phyloP scores from a whole-genome alignment of 2,888 invertebrate species.

The Drosophila paucipuncta region DNA sequence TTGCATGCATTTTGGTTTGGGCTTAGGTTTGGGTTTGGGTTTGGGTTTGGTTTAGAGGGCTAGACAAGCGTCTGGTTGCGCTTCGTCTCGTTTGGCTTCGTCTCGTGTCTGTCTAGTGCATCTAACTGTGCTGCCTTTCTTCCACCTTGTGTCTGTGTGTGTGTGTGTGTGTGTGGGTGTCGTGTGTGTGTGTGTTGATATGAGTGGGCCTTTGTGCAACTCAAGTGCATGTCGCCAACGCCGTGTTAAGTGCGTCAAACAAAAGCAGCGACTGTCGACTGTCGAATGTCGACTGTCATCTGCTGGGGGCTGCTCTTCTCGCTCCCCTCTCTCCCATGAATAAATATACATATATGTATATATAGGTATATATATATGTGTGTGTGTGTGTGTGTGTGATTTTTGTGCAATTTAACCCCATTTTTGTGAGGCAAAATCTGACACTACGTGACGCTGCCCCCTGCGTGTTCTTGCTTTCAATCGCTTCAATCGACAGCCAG shows the following conservation, averaged over 20 bases:
- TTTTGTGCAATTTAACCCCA: constrained; percentile 82
- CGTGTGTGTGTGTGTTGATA: constrained; percentile 8
- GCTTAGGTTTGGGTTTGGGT: not conserved
- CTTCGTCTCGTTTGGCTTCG: constrained; percentile 42
- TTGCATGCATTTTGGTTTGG: constrained; percentile 15
- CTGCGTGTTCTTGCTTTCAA: not conserved
- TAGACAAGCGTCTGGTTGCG: constrained; percentile 48
- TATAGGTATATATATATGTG: not conserved
- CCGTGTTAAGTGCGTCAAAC: constrained; percentile 83
- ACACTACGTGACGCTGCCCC: constrained; percentile 2
- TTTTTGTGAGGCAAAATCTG: constrained; percentile 51
- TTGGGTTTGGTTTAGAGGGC: constrained; percentile 10
- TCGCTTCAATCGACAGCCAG: constrained; percentile 7
- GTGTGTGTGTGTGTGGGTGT: constrained; percentile 5
- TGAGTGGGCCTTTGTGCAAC: constrained; percentile 74
- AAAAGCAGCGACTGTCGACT: constrained; percentile 54
- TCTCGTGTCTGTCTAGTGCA: constrained; percentile 80
- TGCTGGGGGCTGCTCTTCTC: constrained; percentile 42
- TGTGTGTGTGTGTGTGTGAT: constrained; percentile 35
- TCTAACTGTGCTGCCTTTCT: constrained; percentile 67
- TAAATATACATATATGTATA: not conserved
- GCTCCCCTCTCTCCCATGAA: not conserved
- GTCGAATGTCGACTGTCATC: constrained; percentile 19
- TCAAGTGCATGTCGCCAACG: constrained; percentile 85
- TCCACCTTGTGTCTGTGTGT: not conserved